phyloP scores from a whole-genome alignment of 1,140 invertebrate species.

The Cotesia glomerata region DNA sequence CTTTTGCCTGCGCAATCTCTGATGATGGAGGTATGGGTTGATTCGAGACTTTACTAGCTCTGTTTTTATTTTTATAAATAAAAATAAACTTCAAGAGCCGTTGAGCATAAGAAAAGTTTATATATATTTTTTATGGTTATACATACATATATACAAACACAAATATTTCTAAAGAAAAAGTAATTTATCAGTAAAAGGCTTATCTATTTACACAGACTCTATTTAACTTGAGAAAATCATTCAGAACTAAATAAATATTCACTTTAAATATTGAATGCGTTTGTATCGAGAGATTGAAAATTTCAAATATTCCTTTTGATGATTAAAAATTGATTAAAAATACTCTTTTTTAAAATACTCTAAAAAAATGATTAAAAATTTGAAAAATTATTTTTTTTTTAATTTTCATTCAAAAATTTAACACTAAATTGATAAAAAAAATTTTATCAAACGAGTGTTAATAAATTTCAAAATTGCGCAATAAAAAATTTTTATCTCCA shows the following conservation, averaged over 20 bases:
- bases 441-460: too few relatives aligned
- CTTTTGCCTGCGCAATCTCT: not conserved
- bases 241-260: not conserved
- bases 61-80: not conserved
- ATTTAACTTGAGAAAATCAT: not conserved
- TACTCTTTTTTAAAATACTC: too few relatives aligned
- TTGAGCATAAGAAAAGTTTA: not conserved
- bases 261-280: not conserved
- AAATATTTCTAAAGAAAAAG: conserved; percentile 1
- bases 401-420: too few relatives aligned
- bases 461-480: too few relatives aligned
- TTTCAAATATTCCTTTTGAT: too few relatives aligned
- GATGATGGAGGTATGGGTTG: not conserved
- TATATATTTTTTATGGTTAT: not conserved
- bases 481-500: too few relatives aligned
- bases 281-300: not conserved
- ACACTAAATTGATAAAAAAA: too few relatives aligned
- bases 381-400: too few relatives aligned
- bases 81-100: not conserved
- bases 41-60: conserved; percentile 1
- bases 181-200: not conserved
- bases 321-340: too few relatives aligned
- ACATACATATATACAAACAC: not conserved
- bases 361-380: too few relatives aligned
- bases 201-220: not conserved